Evolutionary conservation across 2,888 invertebrate genomes (phyloP).

Genomic region (Aphodius granarius): DNA sequence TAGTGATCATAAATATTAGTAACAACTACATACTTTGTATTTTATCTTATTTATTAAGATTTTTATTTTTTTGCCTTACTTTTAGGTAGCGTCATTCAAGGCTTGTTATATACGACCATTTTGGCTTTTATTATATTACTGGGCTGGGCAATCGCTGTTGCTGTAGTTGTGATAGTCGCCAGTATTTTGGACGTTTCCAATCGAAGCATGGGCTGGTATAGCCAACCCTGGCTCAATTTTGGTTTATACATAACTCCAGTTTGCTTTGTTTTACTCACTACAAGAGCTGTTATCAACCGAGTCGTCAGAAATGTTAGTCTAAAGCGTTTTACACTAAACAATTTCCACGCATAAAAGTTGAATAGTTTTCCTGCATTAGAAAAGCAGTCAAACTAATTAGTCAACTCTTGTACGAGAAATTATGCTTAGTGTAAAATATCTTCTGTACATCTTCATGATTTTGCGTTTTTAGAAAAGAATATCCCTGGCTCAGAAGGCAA

Average conservation of each 20-base stretch:
- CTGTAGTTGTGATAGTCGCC: constrained; percentile 45
- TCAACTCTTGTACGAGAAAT: too few species aligned
- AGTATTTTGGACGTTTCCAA: constrained; percentile 44
- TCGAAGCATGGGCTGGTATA: constrained; percentile 22
- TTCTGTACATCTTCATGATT: too few species aligned
- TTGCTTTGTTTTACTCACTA: constrained; percentile 19
- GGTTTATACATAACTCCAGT: constrained; percentile 42
- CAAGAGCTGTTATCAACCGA: constrained; percentile 31
- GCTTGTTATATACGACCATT: not conserved
- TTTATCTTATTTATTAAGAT: not conserved
- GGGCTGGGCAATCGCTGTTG: constrained; percentile 40
- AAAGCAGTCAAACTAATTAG: too few species aligned
- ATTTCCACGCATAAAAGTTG: too few species aligned
- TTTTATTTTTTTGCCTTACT: not conserved
- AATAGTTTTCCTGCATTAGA: too few species aligned
- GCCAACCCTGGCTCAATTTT: constrained; percentile 27
- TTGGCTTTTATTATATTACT: constrained; percentile 23
- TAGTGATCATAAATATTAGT: too few species aligned
- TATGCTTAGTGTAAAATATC: too few species aligned
- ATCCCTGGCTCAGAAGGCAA: constrained; percentile 39
- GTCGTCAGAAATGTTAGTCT: constrained; percentile 32
- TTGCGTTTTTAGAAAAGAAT: constrained; percentile 40
- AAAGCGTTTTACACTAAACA: not conserved
- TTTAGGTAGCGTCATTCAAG: not conserved
- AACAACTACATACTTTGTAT: too few species aligned